These are phyloP conservation scores for Drosophila ananassae DNA, from an alignment of 1,140 invertebrate genomes.

Conservation along the genomic window DNA sequence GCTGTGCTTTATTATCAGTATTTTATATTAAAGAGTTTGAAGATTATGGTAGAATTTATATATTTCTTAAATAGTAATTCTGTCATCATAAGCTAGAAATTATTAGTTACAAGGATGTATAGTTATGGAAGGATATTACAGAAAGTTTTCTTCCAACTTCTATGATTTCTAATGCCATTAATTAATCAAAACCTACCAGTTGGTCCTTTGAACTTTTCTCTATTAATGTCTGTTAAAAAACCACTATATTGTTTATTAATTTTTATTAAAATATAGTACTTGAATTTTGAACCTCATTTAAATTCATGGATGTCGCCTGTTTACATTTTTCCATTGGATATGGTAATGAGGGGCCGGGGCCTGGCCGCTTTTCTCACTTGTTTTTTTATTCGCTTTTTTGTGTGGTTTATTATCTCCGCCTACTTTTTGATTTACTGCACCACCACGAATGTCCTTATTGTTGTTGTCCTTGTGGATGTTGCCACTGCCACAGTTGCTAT, in stretches of 20 bases:
- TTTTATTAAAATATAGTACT: background rate
- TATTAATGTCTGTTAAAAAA: background rate
- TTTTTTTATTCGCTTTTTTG: conserved; percentile 4
- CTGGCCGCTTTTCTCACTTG: conserved; percentile 14
- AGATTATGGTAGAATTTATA: too few species aligned
- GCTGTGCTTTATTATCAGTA: too few species aligned
- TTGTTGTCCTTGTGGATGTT: conserved; percentile 1
- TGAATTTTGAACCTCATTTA: conserved; percentile 1
- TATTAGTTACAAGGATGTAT: too few species aligned
- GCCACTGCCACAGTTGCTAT: conserved; percentile 23
- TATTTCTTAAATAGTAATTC: too few species aligned
- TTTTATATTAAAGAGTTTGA: too few species aligned
- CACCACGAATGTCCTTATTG: conserved; percentile 16
- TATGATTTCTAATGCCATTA: too few species aligned
- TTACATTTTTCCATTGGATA: background rate
- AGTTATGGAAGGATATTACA: too few species aligned
- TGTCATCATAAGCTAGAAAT: too few species aligned
- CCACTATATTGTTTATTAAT: background rate
- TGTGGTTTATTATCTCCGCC: conserved; percentile 21
- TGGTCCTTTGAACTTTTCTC: too few species aligned
- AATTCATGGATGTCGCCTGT: conserved; percentile 3
- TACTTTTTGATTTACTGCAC: conserved; percentile 36
- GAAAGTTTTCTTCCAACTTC: too few species aligned
- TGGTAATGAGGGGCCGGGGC: conserved; percentile 18
- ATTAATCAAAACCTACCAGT: too few species aligned